These are phyloP conservation scores for Apeira syringaria DNA, from an alignment of 2,888 invertebrate species.

Conservation along the genomic window DNA sequence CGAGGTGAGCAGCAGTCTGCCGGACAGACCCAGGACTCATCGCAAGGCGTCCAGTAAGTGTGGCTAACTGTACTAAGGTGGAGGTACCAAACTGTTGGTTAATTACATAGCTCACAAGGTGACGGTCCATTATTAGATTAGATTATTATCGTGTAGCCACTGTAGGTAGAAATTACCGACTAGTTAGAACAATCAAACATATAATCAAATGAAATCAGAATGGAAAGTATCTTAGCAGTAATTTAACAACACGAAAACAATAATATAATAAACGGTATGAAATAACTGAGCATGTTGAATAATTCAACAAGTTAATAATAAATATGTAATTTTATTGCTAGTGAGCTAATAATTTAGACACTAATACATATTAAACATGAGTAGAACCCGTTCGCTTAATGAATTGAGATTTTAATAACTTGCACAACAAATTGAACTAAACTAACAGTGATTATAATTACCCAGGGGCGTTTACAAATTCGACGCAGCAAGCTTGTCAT, in stretches of 20 bases:
- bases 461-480: conserved; percentile 12
- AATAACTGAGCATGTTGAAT: conserved; percentile 21
- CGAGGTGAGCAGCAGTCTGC: conserved; percentile 74
- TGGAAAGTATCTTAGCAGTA: conserved; percentile 10
- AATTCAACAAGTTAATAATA: conserved; percentile 13
- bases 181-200: conserved; percentile 12
- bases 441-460: conserved; percentile 14
- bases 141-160: conserved; percentile 24
- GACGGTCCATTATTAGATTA: conserved; percentile 25
- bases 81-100: conserved; percentile 15
- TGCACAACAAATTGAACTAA: conserved; percentile 13
- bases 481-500: conserved; percentile 26
- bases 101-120: conserved; percentile 24
- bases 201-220: conserved; percentile 14
- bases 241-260: conserved; percentile 17
- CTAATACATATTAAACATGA: conserved; percentile 21
- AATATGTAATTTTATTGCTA: conserved; percentile 1
- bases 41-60: conserved; percentile 85
- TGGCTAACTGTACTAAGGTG: conserved; percentile 27
- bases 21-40: conserved; percentile 69
- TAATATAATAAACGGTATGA: conserved; percentile 16
- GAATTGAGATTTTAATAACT: conserved; percentile 12
- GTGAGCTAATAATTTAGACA: conserved; percentile 13
- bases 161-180: conserved; percentile 18
- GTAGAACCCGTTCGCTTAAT: conserved; percentile 17